Base-by-base conservation (phyloP, 2,888 invertebrate genomes). In the Helleia helle region DNA sequence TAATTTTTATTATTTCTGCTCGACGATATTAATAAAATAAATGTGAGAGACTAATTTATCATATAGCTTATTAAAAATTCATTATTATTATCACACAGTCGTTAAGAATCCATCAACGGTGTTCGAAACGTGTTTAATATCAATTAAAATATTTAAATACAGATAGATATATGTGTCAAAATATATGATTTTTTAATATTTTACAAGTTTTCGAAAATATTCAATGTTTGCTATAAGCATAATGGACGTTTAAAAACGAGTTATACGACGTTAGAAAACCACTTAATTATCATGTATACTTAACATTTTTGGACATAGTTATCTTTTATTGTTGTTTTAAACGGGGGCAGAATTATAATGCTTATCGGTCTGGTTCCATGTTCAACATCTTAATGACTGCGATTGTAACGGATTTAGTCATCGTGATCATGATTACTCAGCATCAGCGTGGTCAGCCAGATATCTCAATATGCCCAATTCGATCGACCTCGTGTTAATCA, bases 251-350 rank as follows among this genome's bases (percentile, higher is more conserved):
- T 15, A 30, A 30, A 30, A 30, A n/a, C 30, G 4, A 15, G 30
- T 30, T 30, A 14, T 9, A 15, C 30, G 30, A 30, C 4, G 30
- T 30, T n/a, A n/a, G n/a, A 30, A 30, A 30, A 30, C 30, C 30
- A 30, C 14, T 30, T 30, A n/a, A 30, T 30, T 30, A 9, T n/a
- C n/a, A 15, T 15, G 30, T 30, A 30, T 30, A 15, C 30, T 30
- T 15, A 30, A 15, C 14, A 15, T 9, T 15, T 18, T 30, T 30
- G n/a, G n/a, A n/a, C n/a, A n/a, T n/a, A n/a, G n/a, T n/a, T n/a
- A n/a, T n/a, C n/a, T n/a, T n/a, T n/a, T n/a, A n/a, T n/a, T n/a
- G n/a, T n/a, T n/a, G n/a, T n/a, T n/a, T n/a, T n/a, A n/a, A n/a
- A n/a, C n/a, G n/a, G n/a, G n/a, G n/a, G n/a, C n/a, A n/a, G n/a